Percentiles rank a stretch among this genome's conserved stretches.
phyloP scores from a whole-genome alignment of 1,140 invertebrate species.

The Notospermus geniculatus region DNA sequence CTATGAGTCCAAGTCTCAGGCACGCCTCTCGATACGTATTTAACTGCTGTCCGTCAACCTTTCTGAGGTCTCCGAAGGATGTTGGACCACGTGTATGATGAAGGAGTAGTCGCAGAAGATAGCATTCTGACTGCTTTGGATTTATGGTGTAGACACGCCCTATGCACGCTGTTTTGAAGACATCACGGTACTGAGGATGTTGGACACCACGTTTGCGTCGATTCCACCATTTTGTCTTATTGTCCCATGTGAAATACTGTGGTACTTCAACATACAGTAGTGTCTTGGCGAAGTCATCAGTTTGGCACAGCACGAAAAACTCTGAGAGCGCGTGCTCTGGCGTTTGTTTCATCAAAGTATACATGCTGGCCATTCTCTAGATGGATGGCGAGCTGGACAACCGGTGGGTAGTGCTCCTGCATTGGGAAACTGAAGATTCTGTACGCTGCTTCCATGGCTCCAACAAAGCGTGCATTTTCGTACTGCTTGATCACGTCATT shows the following conservation, averaged over 20 bases:
- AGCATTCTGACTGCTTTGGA: slow-evolving; percentile 52
- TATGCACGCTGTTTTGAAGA: slow-evolving; percentile 19
- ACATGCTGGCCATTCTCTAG: slow-evolving; percentile 56
- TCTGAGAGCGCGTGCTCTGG: slow-evolving; percentile 35
- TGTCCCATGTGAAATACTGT: slow-evolving; percentile 43
- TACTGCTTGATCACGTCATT: slow-evolving; percentile 9
- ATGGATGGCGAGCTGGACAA: slow-evolving; percentile 55
- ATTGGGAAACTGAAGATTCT: slow-evolving; percentile 32
- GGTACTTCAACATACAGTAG: slow-evolving; percentile 40
- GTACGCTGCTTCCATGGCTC: slow-evolving; percentile 37
- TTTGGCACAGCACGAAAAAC: slow-evolving; percentile 45
- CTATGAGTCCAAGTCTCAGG: slow-evolving; percentile 43
- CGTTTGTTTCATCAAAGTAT: slow-evolving; percentile 47
- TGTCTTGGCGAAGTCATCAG: slow-evolving; percentile 37
- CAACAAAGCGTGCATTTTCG: slow-evolving; percentile 32
- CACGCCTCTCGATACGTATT: slow-evolving; percentile 51
- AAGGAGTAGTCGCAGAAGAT: slow-evolving; percentile 54
- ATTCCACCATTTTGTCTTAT: slow-evolving; percentile 8
- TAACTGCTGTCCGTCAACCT: slow-evolving; percentile 54
- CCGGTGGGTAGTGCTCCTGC: slow-evolving; percentile 51
- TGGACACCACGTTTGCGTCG: slow-evolving; percentile 14
- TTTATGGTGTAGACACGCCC: slow-evolving; percentile 48
- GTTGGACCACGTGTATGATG: slow-evolving; percentile 51
- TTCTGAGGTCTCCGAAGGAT: slow-evolving; percentile 48
- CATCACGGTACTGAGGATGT: background rate